Conservation (phyloP, 2,888 invertebrate species). For the Ceriagrion tenellum region DNA sequence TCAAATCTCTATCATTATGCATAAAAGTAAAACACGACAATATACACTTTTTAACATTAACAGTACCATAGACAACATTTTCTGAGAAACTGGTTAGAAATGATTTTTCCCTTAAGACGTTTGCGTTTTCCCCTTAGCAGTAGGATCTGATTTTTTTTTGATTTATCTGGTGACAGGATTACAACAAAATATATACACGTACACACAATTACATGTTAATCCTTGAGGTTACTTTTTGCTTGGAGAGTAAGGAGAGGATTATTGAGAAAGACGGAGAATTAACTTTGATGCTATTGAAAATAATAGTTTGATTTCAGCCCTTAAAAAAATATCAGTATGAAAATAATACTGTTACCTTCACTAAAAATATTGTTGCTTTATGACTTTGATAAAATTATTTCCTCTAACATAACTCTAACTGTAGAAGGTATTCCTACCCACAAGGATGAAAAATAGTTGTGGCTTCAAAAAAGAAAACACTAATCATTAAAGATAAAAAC, state of each 20-base stretch:
- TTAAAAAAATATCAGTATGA: neutral
- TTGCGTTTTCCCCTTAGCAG: conserved; percentile 65
- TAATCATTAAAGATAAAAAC: neutral
- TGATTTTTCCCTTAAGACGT: conserved; percentile 61
- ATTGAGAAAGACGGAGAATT: neutral
- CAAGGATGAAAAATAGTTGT: neutral
- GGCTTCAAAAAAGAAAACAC: neutral
- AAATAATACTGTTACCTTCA: conserved; percentile 46
- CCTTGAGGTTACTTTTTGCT: conserved; percentile 60
- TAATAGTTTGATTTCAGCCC: neutral
- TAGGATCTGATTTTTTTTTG: conserved; percentile 59
- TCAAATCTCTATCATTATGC: conserved; percentile 62
- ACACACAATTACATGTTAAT: conserved; percentile 56
- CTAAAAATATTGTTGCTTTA: conserved; percentile 42
- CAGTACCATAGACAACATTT: conserved; percentile 64
- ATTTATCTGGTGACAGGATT: conserved; percentile 64
- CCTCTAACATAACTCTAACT: neutral
- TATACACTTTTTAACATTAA: conserved; percentile 63
- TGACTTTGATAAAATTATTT: neutral
- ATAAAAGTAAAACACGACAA: conserved; percentile 61
- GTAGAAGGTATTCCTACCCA: neutral
- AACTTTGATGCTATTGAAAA: neutral
- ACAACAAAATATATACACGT: conserved; percentile 65
- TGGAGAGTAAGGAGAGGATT: conserved; percentile 54
- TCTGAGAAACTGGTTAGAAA: conserved; percentile 63